phyloP scores from a whole-genome alignment of 64 coral and sea anemone species.

The Astreopora myriophthalma region DNA sequence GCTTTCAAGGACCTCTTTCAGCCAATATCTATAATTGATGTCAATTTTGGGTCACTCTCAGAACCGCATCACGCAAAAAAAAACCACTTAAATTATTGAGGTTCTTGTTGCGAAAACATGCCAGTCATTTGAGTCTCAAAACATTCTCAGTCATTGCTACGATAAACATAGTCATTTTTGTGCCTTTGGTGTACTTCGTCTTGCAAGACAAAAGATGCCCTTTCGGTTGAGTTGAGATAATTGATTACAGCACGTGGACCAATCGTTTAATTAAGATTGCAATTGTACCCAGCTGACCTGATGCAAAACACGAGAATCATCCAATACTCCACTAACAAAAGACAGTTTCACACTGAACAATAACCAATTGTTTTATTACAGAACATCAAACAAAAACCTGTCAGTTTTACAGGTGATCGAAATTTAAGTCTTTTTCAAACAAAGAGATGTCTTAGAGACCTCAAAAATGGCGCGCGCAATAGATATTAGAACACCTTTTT shows the following conservation, averaged over 20 bases:
- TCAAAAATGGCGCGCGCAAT: neutral
- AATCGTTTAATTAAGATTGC: neutral
- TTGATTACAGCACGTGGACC: slow-evolving; percentile 19
- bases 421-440: neutral
- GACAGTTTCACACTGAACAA: neutral
- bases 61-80: neutral
- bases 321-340: neutral
- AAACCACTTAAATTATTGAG: neutral
- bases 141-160: neutral
- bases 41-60: neutral
- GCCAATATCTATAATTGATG: neutral
- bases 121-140: neutral
- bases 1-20: neutral
- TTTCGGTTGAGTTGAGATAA: neutral
- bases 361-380: neutral
- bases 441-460: neutral
- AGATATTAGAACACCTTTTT: neutral
- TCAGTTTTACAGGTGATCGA: slow-evolving; percentile 3
- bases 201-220: neutral
- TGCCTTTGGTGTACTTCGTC: neutral
- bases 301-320: slow-evolving; percentile 3
- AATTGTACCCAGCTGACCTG: neutral
- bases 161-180: neutral
- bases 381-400: neutral
- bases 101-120: neutral